Evolutionary conservation across 2,888 invertebrate genomes (phyloP).

Genomic region (Brachylomia viminalis): DNA sequence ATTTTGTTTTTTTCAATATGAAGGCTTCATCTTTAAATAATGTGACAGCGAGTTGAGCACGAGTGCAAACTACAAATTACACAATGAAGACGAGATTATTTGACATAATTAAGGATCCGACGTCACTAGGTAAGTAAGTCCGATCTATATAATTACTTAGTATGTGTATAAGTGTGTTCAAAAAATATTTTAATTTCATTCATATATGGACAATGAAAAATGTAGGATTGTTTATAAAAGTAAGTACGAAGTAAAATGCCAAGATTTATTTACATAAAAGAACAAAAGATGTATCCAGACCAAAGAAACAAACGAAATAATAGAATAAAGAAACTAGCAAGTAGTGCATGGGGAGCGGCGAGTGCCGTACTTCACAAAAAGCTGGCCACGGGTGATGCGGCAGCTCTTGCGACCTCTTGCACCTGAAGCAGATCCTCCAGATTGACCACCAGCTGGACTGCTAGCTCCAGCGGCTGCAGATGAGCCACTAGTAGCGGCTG

Average conservation of each 20-base stretch:
- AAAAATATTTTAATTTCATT: too few species aligned
- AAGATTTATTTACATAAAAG: constrained; percentile 73
- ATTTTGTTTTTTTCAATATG: too few species aligned
- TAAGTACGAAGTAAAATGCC: constrained; percentile 67
- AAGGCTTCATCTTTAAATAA: too few species aligned
- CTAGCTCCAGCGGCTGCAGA: constrained; percentile 14
- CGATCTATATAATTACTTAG: too few species aligned
- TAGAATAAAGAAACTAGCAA: constrained; percentile 72
- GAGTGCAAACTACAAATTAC: too few species aligned
- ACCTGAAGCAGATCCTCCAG: constrained; percentile 23
- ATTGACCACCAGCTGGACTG: constrained; percentile 1
- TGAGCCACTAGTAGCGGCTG: background rate
- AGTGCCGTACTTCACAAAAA: constrained; percentile 75
- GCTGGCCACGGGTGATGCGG: constrained; percentile 76
- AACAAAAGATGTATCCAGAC: constrained; percentile 81
- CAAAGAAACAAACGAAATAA: constrained; percentile 54
- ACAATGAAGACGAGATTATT: too few species aligned
- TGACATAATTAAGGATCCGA: too few species aligned
- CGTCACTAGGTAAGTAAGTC: too few species aligned
- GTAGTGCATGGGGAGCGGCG: constrained; percentile 74
- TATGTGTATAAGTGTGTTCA: too few species aligned
- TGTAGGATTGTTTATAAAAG: too few species aligned
- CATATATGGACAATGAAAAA: too few species aligned
- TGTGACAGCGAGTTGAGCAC: too few species aligned
- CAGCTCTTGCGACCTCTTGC: constrained; percentile 76